Evolutionary conservation across 2,888 invertebrate species (phyloP).

Genomic region (Eupithecia inturbata): DNA sequence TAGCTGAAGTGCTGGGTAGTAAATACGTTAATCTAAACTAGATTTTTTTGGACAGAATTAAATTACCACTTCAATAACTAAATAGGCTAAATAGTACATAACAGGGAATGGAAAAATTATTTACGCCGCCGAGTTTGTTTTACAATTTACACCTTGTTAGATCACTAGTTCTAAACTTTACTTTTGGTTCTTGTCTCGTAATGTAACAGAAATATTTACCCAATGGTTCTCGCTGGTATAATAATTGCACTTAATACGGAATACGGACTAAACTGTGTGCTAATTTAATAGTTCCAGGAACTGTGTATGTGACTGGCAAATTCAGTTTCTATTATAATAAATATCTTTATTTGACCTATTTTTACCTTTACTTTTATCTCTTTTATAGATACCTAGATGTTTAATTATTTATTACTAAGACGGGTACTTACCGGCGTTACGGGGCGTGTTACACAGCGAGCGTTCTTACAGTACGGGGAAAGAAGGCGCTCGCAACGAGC

Average conservation of each 20-base stretch:
- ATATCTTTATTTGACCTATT: no score
- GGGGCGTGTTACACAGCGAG: no score
- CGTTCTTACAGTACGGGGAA: no score
- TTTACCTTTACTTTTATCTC: no score
- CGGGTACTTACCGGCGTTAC: no score
- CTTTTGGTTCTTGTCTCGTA: background rate
- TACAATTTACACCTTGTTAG: constrained; percentile 32
- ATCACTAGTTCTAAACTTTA: constrained; percentile 10
- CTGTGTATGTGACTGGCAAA: constrained; percentile 8
- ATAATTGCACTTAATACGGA: constrained; percentile 55
- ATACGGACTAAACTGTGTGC: constrained; percentile 37
- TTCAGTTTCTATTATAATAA: background rate
- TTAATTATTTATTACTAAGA: no score
- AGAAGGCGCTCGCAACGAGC: no score
- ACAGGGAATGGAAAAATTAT: background rate
- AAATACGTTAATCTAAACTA: no score
- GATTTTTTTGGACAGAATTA: no score
- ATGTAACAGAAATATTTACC: constrained; percentile 45
- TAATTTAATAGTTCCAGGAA: constrained; percentile 45
- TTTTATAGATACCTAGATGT: no score
- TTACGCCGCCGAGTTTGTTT: constrained; percentile 19
- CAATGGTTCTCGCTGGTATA: constrained; percentile 50
- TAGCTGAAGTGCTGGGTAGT: no score
- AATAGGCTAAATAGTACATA: no score
- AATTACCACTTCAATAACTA: background rate